Conservation (phyloP, 1,140 invertebrate genomes). For the Euura lappo region DNA sequence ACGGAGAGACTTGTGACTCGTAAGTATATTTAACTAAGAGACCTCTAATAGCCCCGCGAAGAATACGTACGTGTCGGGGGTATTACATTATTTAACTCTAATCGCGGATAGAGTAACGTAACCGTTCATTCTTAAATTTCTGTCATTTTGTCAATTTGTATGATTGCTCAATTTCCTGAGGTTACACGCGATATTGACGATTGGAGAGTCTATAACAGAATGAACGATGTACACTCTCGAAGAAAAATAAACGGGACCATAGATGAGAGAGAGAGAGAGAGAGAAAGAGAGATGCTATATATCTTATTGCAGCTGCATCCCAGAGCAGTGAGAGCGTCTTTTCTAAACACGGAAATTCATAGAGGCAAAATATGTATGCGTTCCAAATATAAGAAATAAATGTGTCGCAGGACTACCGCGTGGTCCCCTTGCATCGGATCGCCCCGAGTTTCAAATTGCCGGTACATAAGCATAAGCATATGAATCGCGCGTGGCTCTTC, state of each 20-base stretch:
- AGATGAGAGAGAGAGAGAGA: neutral
- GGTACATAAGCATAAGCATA: neutral
- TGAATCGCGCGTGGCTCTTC: constrained; percentile 6
- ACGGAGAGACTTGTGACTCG: neutral
- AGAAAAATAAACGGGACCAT: neutral
- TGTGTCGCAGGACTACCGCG: constrained; percentile 2
- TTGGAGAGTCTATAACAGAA: neutral
- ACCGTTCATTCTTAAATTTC: no score
- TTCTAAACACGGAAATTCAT: constrained; percentile 50
- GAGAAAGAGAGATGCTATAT: neutral
- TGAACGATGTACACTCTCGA: neutral
- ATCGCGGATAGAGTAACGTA: no score
- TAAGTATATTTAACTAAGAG: no score
- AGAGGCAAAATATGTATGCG: constrained; percentile 13
- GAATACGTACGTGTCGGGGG: neutral
- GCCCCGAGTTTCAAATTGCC: no score
- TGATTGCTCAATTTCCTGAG: no score
- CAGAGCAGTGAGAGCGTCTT: constrained; percentile 22
- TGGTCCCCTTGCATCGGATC: no score
- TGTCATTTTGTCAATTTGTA: no score
- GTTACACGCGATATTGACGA: neutral
- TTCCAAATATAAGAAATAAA: neutral
- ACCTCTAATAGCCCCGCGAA: no score
- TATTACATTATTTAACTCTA: no score
- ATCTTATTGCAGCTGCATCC: constrained; percentile 3